Base-by-base conservation (phyloP, 2,113 vertebrate species). In the Ciconia stormi region DNA sequence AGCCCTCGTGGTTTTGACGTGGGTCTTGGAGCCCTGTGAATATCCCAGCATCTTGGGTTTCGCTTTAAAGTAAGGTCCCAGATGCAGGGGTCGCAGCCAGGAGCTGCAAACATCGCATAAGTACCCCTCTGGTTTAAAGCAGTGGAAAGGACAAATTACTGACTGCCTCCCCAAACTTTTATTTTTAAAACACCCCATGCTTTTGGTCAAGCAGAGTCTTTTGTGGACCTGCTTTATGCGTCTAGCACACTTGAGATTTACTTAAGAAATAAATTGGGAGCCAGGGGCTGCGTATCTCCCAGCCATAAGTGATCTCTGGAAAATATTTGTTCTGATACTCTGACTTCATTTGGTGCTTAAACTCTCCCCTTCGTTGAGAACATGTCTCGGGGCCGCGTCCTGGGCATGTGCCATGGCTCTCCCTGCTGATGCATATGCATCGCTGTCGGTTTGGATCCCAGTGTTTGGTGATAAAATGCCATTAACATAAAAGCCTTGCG, bases 11-110 rank as follows among this genome's bases (percentile, higher is more conserved):
- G 25, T 65, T 62, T 58, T 53, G 34, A 20, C 1, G 1, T 3
- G 29, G 53, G 16, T 22, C 27, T 82, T 36, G 76, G 72, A 53
- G 62, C 63, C 27, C 55, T 30, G 21, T 16, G 63, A 29, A 2
- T 16, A 23, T 13, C 7, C 0, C 4, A 74, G n/a, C n/a, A 8
- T 9, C 73, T 36, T 26, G 62, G 17, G 23, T 8, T 71, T 36
- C 1, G 1, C 8, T 59, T 29, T 55, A 13, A 59, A 38, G 56
- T 12, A 2, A 34, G 49, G 23, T 32, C 44, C 29, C 13, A 6
- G 59, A 7, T 0, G 0, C 19, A 27, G 34, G 0, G 0, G 18
- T 13, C 26, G 20, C 72, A 19, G 61, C 13, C 1, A 7, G 87
- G 67, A 66, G 71, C 53, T n/a, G 42, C 40, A 20, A 34, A 11